Evolutionary conservation across 1,140 invertebrate genomes (phyloP), one percentile per base, ranked within the genome.

Genomic region (Philotrypesis tridentata): DNA sequence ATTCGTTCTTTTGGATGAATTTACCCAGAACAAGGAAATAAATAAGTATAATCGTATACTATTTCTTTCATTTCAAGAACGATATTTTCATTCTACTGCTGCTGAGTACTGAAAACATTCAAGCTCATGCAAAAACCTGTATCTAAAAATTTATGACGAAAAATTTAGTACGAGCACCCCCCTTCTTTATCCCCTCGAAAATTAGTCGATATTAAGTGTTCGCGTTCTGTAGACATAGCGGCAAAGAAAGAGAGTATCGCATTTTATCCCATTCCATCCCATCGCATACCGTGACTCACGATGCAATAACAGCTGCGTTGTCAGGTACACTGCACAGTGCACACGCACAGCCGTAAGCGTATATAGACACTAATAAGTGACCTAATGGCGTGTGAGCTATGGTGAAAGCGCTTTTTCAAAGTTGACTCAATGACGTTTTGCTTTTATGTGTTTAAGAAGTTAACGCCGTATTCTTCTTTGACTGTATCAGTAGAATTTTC

Each of bases 341-440:
- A 25, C n/a, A n/a, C n/a, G n/a, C n/a, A n/a, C n/a, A n/a, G n/a
- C n/a, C n/a, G n/a, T n/a, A n/a, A n/a, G 55, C 29, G 33, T 29
- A 14, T 23, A 12, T 27, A 43, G 14, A 23, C 60, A 55, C 33
- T 65, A 73, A 80, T 79, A 68, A 73, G 21, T 60, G 71, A 73
- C 67, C 55, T 71, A 60, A 23, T 74, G 79, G 74, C 79, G 74
- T 21, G 71, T 55, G 33, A 80, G 60, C 29, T 25, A 65, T 40
- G 17, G 71, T 67, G 70, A 80, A 74, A 73, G 79, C 48, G 25
- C 40, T 55, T 67, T 74, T 80, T 31, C 63, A 73, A 71, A 80
- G 67, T 27, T 9, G 29, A 25, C 25, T 31, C 29, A 17, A 55
- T n/a, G 48, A 55, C n/a, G 17, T 21, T 55, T 21, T 17, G 17